Percentiles rank a stretch among this genome's conserved stretches.
phyloP scores from a whole-genome alignment of 2,888 invertebrate species.

The Hoplodrina ambigua region DNA sequence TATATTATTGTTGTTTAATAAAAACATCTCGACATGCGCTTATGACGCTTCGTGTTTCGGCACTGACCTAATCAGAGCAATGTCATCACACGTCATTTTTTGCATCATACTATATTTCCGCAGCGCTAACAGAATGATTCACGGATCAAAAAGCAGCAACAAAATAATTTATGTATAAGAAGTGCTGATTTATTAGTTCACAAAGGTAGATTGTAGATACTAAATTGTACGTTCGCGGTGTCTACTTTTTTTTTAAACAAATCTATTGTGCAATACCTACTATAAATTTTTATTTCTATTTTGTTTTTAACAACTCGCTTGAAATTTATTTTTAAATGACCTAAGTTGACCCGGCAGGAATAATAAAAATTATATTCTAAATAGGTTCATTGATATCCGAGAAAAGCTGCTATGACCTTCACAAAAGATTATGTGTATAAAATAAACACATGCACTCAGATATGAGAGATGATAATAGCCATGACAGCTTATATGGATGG shows the following conservation, averaged over 20 bases:
- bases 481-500: neutral
- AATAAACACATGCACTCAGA: neutral
- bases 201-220: neutral
- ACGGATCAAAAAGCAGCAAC: constrained; percentile 40
- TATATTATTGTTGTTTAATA: constrained; percentile 11
- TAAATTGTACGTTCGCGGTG: neutral
- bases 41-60: constrained; percentile 54
- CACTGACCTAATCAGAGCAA: constrained; percentile 64
- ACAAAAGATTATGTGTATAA: neutral
- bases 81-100: constrained; percentile 61
- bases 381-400: constrained; percentile 20
- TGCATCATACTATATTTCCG: constrained; percentile 47
- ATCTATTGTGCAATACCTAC: constrained; percentile 9
- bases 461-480: neutral
- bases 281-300: constrained; percentile 2
- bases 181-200: constrained; percentile 20
- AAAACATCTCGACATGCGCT: constrained; percentile 28
- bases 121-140: constrained; percentile 42
- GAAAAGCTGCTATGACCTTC: neutral
- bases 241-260: neutral
- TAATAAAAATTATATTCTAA: constrained; percentile 8
- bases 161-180: constrained; percentile 20
- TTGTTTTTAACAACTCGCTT: constrained; percentile 11
- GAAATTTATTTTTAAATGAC: constrained; percentile 7
- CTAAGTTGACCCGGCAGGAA: neutral